phyloP scores from a whole-genome alignment of 2,888 invertebrate genomes.

The Hybos culiciformis region DNA sequence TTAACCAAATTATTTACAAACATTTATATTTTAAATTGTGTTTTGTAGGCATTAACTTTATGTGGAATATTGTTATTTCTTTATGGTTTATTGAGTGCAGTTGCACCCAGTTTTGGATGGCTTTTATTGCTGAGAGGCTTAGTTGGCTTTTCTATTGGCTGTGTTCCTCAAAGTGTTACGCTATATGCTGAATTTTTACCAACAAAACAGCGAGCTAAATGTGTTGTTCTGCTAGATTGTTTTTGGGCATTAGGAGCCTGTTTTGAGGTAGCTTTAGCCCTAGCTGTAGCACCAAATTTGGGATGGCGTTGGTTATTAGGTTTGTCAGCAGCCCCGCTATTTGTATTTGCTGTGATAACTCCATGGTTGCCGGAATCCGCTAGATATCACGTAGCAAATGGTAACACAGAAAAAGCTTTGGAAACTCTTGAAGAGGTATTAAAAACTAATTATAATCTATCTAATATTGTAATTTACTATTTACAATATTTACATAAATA shows the following conservation, averaged over 20 bases:
- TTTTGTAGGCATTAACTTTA: slow-evolving; percentile 63
- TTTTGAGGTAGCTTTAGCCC: slow-evolving; percentile 78
- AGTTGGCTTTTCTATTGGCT: slow-evolving; percentile 92
- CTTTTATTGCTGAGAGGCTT: slow-evolving; percentile 77
- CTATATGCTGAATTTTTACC: slow-evolving; percentile 93
- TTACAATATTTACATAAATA: neutral
- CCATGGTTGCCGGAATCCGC: slow-evolving; percentile 92
- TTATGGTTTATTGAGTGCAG: slow-evolving; percentile 79
- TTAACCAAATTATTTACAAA: neutral
- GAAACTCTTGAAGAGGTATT: slow-evolving; percentile 66
- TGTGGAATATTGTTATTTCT: slow-evolving; percentile 83
- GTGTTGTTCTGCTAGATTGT: slow-evolving; percentile 87
- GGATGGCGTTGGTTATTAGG: slow-evolving; percentile 86
- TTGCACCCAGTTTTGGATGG: slow-evolving; percentile 86
- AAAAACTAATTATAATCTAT: slow-evolving; percentile 2
- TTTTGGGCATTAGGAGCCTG: slow-evolving; percentile 96
- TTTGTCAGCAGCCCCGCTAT: slow-evolving; percentile 78
- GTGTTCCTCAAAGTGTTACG: slow-evolving; percentile 92
- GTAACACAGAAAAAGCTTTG: slow-evolving; percentile 73
- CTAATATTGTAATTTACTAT: neutral
- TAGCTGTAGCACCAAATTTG: slow-evolving; percentile 79
- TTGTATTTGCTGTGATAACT: slow-evolving; percentile 67
- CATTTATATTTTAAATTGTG: neutral
- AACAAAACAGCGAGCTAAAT: slow-evolving; percentile 83
- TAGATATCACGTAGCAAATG: slow-evolving; percentile 73